These are phyloP conservation scores for Fukomys damarensis DNA, from an alignment of 2,113 vertebrate species.

Conservation along the genomic window DNA sequence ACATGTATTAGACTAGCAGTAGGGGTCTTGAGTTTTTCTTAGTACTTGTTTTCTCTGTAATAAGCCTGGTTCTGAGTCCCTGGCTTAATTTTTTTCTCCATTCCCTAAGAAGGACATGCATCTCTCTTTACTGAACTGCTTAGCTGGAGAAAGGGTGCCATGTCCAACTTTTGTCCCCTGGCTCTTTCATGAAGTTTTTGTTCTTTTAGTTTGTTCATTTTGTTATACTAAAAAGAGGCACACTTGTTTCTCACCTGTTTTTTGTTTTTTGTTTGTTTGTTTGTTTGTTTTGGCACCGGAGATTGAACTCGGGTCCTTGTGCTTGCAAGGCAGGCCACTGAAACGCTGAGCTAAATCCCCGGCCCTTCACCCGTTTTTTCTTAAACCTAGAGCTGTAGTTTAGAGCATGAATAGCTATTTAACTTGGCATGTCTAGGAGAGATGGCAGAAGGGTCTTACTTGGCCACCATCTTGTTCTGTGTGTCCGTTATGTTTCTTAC, in stretches of 20 bases:
- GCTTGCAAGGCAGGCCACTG: too few relatives aligned
- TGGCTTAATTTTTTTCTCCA: neutral
- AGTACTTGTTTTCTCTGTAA: neutral
- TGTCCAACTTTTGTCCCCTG: too few relatives aligned
- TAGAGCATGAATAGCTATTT: neutral
- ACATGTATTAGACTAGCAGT: neutral
- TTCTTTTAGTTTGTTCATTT: neutral
- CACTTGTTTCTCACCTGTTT: neutral
- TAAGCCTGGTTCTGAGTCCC: neutral
- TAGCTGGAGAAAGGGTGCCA: neutral
- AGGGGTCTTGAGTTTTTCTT: neutral
- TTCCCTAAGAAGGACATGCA: neutral
- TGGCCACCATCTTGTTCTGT: neutral
- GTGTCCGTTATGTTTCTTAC: neutral
- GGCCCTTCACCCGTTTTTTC: too few relatives aligned
- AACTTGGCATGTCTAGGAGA: neutral
- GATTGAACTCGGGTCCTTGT: too few relatives aligned
- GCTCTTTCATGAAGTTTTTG: too few relatives aligned
- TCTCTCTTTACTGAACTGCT: neutral
- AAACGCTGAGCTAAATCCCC: too few relatives aligned
- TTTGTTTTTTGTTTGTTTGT: too few relatives aligned
- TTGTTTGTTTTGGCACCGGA: too few relatives aligned
- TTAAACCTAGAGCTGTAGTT: neutral
- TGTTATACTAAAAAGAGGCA: neutral
- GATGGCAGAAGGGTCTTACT: neutral